A percentile compares a stretch with the other conserved stretches of the same genome.
phyloP scores from a whole-genome alignment of 2,797 vertebrate species.

The Mionectes olivaceus region DNA sequence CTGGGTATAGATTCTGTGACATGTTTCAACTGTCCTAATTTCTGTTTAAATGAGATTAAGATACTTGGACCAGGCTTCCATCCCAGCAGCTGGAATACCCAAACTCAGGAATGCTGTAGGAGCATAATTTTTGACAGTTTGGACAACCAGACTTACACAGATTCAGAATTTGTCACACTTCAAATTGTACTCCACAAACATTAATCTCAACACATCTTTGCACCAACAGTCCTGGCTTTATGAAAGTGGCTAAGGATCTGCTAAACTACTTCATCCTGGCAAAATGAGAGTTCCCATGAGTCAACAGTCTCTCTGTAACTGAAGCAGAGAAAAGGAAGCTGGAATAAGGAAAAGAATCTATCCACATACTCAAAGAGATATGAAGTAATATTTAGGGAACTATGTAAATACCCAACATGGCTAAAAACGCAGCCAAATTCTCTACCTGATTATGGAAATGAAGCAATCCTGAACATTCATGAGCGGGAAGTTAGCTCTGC shows the following conservation, averaged over 20 bases:
- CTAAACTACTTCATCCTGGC: neutral
- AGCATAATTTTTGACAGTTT: neutral
- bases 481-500: neutral
- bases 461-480: neutral
- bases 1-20: neutral
- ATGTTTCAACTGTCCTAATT: neutral
- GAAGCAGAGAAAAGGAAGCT: neutral
- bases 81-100: neutral
- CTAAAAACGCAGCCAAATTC: neutral
- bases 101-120: neutral
- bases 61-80: neutral
- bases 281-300: neutral
- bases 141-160: accelerated
- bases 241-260: neutral
- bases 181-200: neutral
- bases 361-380: neutral
- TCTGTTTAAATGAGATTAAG: neutral
- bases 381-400: neutral
- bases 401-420: neutral
- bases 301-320: neutral
- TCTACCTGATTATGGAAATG: neutral
- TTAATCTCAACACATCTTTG: neutral
- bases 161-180: neutral
- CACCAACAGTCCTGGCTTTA: neutral
- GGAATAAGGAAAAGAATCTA: neutral